Base-by-base conservation (phyloP, 2,888 invertebrate species). In the Melieria omissa region DNA sequence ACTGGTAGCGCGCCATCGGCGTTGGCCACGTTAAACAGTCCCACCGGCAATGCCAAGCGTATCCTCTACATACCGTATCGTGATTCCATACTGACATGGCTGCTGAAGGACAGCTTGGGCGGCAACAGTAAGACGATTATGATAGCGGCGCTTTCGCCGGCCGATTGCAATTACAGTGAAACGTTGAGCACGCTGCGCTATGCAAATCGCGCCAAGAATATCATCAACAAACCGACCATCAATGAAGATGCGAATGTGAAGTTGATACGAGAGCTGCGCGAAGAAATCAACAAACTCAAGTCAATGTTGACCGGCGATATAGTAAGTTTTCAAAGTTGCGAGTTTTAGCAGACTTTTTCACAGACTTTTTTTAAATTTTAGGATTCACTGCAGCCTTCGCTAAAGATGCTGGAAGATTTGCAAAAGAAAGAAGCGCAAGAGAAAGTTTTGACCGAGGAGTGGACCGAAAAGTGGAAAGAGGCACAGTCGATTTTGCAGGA, bases 381-480 rank as follows among this genome's bases (percentile, higher is more conserved):
- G 90, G 89, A 89, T 73, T 88, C 89, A 0, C 85, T 90, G 57
- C 91, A 91, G 80, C 88, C 92, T 0, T 90, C 90, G 29, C 89
- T 90, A 41, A 91, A 89, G 70, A 92, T 95, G 75, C 88, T 96
- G 68, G 95, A 95, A 49, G 93, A 94, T 77, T 90, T 97, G 4
- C 95, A 95, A 79, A 93, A 95, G 82, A 97, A 95, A 83, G 96
- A 97, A 86, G 96, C 95, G 0, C 93, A 95, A 83, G 95, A 95
- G 88, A 95, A 93, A 86, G 94, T 92, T 71, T 89, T 97, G 73
- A 96, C 96, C 0, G 95, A 96, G 87, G 94, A 95, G 83, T 97
- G 96, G 96, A 93, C 95, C 10, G 95, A 96, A 84, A 96, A 96
- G 84, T 97, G 97, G 97, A 90, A 94, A 65, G 95, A 95, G 83